Percentiles rank a stretch among this genome's conserved stretches.
phyloP scores from a whole-genome alignment of 2,888 invertebrate genomes.

The Kryphioiulus occultus region DNA sequence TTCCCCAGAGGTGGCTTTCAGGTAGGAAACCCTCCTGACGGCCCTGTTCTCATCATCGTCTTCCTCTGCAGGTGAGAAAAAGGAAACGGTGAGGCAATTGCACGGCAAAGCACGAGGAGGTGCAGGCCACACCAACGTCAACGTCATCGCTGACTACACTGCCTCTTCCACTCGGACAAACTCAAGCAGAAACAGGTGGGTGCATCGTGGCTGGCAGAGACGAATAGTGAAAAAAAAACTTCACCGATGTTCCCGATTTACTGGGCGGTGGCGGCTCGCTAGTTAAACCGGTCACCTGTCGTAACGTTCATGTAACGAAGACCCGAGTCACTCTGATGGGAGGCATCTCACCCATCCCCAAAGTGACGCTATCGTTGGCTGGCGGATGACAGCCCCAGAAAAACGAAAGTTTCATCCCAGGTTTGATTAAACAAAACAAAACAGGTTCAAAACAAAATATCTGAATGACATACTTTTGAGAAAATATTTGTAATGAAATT shows the following conservation, averaged over 20 bases:
- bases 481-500: too few relatives aligned
- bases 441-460: too few relatives aligned
- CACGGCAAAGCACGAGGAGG: slow-evolving; percentile 25
- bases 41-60: slow-evolving; percentile 65
- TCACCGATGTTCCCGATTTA: background rate
- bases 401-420: too few relatives aligned
- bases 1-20: slow-evolving; percentile 76
- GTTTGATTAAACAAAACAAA: too few relatives aligned
- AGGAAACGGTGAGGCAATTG: background rate
- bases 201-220: background rate
- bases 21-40: slow-evolving; percentile 89
- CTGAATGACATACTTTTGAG: too few relatives aligned
- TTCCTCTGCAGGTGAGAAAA: background rate
- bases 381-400: too few relatives aligned
- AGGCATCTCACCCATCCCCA: too few relatives aligned
- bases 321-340: background rate
- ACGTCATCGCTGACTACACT: too few relatives aligned
- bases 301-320: too few relatives aligned
- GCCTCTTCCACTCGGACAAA: background rate
- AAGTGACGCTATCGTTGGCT: too few relatives aligned
- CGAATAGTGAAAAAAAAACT: background rate
- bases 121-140: background rate
- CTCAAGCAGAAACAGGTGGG: slow-evolving; percentile 9
- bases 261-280: background rate
- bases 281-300: background rate